A percentile compares a stretch with the other conserved stretches of the same genome.
These are phyloP conservation scores for Drosophila macrothrix DNA, from an alignment of 2,888 invertebrate genomes.

Conservation along the genomic window DNA sequence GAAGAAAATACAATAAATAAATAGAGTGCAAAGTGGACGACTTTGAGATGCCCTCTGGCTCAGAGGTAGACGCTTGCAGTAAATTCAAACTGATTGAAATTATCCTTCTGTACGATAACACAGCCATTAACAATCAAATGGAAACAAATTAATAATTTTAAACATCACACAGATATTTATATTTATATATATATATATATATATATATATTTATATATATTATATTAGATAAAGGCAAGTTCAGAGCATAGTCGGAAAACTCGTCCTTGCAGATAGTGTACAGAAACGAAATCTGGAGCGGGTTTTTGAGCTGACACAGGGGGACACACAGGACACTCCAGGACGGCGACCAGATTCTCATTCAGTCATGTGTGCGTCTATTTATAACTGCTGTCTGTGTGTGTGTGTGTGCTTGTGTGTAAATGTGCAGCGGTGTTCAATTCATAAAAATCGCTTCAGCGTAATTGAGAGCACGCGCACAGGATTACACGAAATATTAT, in stretches of 20 bases:
- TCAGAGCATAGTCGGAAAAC: too few species aligned
- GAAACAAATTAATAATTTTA: not conserved
- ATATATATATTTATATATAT: not conserved
- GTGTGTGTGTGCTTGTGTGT: slow-evolving; percentile 5
- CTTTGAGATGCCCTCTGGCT: not conserved
- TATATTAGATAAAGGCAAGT: not conserved
- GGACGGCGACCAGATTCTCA: not conserved
- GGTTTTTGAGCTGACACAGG: slow-evolving; percentile 2
- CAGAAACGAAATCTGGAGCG: slow-evolving; percentile 1
- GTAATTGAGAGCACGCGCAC: slow-evolving; percentile 77
- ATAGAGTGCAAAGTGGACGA: not conserved
- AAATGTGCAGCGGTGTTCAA: slow-evolving; percentile 27
- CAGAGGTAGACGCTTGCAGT: not conserved
- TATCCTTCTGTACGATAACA: not conserved
- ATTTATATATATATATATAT: not conserved
- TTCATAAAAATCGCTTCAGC: slow-evolving; percentile 57
- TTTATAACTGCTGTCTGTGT: slow-evolving; percentile 2
- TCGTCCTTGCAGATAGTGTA: slow-evolving; percentile 3
- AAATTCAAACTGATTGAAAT: not conserved
- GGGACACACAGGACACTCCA: slow-evolving; percentile 3
- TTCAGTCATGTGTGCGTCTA: slow-evolving; percentile 11
- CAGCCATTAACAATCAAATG: not conserved
- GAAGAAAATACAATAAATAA: slow-evolving; percentile 7
- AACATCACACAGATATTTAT: not conserved
- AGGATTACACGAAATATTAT: slow-evolving; percentile 63